A percentile compares a stretch with the other conserved stretches of the same genome.
phyloP scores from a whole-genome alignment of 2,113 vertebrate species.

The Hypocryptadius cinnamomeus region DNA sequence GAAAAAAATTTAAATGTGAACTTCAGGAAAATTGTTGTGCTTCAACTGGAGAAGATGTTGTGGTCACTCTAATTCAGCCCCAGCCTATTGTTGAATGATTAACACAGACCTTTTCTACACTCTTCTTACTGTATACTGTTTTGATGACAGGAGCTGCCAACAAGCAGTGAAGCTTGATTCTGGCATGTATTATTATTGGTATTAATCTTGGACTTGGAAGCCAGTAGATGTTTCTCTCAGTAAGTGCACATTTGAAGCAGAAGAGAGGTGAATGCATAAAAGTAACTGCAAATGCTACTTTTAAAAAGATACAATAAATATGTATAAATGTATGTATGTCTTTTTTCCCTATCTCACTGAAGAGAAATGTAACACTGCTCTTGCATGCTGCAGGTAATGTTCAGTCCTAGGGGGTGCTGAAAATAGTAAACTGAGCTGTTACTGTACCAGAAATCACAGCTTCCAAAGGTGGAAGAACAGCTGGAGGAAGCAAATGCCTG shows the following conservation, averaged over 20 bases:
- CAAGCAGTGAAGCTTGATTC: slow-evolving; percentile 50
- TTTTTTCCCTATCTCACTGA: slow-evolving; percentile 37
- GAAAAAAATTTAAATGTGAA: not conserved
- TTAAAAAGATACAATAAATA: slow-evolving; percentile 53
- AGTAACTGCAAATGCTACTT: slow-evolving; percentile 47
- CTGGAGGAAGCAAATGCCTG: not conserved
- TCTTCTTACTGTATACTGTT: slow-evolving; percentile 32
- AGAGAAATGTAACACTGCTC: not conserved
- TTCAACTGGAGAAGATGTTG: not conserved
- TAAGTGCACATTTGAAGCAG: slow-evolving; percentile 54
- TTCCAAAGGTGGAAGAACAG: not conserved
- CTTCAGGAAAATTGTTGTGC: slow-evolving; percentile 1
- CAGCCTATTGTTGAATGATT: slow-evolving; percentile 15
- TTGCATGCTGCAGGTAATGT: not conserved
- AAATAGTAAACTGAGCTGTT: not conserved
- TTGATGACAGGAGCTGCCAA: slow-evolving; percentile 50
- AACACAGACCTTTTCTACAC: slow-evolving; percentile 39
- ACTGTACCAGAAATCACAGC: not conserved
- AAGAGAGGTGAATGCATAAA: slow-evolving; percentile 51
- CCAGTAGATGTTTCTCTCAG: slow-evolving; percentile 50
- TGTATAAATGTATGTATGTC: slow-evolving; percentile 54
- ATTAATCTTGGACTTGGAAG: slow-evolving; percentile 65
- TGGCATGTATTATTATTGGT: slow-evolving; percentile 42
- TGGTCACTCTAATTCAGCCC: not conserved
- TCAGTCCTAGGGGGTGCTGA: not conserved